Evolutionary conservation across 2,797 vertebrate species (phyloP).

Genomic region (Valencia hispanica): DNA sequence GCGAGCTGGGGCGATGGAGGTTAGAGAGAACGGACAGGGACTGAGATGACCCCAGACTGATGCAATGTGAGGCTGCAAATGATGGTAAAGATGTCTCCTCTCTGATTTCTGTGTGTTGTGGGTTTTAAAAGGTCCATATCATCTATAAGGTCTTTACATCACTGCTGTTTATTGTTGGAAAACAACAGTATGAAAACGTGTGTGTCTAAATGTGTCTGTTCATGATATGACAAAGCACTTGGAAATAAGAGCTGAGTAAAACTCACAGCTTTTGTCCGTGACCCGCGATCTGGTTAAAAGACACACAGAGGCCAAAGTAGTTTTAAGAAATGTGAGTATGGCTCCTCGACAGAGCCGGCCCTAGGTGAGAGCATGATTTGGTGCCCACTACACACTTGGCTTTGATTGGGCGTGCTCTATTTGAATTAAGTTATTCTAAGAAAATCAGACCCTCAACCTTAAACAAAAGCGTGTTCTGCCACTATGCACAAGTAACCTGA

Average conservation of each 20-base stretch:
- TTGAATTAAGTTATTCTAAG: background rate
- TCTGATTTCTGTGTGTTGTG: slow-evolving; percentile 9
- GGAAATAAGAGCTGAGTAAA: background rate
- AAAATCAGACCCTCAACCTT: too few relatives aligned
- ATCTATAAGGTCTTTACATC: background rate
- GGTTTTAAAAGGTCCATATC: slow-evolving; percentile 17
- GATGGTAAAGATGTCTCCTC: slow-evolving; percentile 30
- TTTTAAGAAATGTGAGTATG: background rate
- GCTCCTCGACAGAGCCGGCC: background rate
- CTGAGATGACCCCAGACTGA: slow-evolving; percentile 54
- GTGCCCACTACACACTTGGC: background rate
- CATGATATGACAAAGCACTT: background rate
- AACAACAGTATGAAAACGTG: background rate
- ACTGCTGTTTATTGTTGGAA: background rate
- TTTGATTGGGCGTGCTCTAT: background rate
- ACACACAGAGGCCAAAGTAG: too few relatives aligned
- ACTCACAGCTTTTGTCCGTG: too few relatives aligned
- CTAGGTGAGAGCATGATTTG: background rate
- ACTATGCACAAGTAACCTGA: background rate
- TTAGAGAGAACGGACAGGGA: slow-evolving; percentile 43
- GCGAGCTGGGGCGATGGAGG: slow-evolving; percentile 35
- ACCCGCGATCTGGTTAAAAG: too few relatives aligned
- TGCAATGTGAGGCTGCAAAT: slow-evolving; percentile 56
- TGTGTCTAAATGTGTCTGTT: too few relatives aligned
- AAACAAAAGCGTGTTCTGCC: background rate